These are phyloP conservation scores for Chiloscyllium punctatum DNA, from an alignment of 2,797 vertebrate genomes.

Conservation along the genomic window DNA sequence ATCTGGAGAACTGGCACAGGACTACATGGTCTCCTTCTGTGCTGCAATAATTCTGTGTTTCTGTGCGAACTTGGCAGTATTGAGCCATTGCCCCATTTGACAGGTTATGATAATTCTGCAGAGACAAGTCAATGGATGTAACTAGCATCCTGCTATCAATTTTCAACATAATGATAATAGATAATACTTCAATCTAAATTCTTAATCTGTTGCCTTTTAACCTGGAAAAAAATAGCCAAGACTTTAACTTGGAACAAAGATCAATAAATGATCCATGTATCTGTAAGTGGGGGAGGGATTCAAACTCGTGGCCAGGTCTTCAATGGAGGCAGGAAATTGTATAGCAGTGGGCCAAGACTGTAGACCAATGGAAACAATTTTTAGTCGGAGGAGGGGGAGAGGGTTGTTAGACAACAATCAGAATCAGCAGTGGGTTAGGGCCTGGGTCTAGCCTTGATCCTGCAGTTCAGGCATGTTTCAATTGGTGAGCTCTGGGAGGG, in stretches of 20 bases:
- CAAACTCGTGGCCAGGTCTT: not conserved
- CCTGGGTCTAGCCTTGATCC: not conserved
- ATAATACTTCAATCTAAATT: not conserved
- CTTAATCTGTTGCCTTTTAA: not conserved
- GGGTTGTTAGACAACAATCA: not conserved
- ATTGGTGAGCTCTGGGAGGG: not conserved
- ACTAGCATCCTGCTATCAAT: not conserved
- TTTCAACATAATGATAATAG: not conserved
- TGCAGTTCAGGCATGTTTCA: not conserved
- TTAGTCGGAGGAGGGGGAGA: not conserved
- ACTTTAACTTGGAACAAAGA: not conserved
- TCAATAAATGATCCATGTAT: not conserved
- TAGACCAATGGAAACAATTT: not conserved
- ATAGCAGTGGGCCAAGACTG: not conserved
- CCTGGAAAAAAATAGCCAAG: not conserved
- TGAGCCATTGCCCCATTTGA: not conserved
- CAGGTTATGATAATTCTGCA: not conserved
- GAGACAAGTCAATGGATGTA: not conserved
- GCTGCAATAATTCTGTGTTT: too few species aligned
- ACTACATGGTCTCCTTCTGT: too few species aligned
- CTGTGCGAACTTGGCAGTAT: not conserved
- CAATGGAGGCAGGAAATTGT: not conserved
- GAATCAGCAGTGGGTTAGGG: not conserved
- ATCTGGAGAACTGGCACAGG: too few species aligned
- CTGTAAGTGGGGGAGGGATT: not conserved